phyloP scores from a whole-genome alignment of 2,888 invertebrate genomes.

The Platycnemis pennipes region DNA sequence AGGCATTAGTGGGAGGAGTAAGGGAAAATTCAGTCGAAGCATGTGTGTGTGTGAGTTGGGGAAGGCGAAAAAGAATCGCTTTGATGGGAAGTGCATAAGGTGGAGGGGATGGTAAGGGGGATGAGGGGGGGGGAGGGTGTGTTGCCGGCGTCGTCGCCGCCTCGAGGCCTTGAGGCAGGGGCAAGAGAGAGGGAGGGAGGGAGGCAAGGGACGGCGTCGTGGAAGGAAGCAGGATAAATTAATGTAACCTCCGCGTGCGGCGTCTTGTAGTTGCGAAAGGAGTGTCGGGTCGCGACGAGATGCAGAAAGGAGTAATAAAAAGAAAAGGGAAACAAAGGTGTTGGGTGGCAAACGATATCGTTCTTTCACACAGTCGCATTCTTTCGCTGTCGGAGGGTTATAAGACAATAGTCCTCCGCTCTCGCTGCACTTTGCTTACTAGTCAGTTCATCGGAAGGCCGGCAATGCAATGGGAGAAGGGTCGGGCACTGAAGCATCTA shows the following conservation, averaged over 20 bases:
- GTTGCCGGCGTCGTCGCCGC: neutral
- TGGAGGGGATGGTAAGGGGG: neutral
- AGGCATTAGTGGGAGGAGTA: neutral
- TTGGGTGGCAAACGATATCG: slow-evolving; percentile 47
- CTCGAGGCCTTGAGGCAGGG: neutral
- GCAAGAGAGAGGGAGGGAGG: neutral
- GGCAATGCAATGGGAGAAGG: neutral
- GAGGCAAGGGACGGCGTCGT: neutral
- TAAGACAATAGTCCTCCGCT: neutral
- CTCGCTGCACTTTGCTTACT: neutral
- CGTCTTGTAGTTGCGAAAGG: slow-evolving; percentile 26
- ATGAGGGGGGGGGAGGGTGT: neutral
- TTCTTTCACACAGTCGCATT: slow-evolving; percentile 26
- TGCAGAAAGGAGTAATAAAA: slow-evolving; percentile 30
- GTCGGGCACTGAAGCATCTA: neutral
- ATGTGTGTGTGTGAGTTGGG: neutral
- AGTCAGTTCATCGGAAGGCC: neutral
- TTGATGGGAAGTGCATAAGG: neutral
- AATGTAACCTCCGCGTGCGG: slow-evolving; percentile 49
- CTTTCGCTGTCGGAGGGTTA: slow-evolving; percentile 1
- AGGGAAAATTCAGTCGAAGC: neutral
- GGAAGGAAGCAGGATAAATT: neutral
- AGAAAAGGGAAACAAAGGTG: slow-evolving; percentile 28
- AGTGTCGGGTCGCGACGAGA: neutral
- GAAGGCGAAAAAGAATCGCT: slow-evolving; percentile 5